Evolutionary conservation across 2,888 invertebrate genomes (phyloP), one percentile per base, ranked within the genome.

Genomic region (Xanthostigma xanthostigma): DNA sequence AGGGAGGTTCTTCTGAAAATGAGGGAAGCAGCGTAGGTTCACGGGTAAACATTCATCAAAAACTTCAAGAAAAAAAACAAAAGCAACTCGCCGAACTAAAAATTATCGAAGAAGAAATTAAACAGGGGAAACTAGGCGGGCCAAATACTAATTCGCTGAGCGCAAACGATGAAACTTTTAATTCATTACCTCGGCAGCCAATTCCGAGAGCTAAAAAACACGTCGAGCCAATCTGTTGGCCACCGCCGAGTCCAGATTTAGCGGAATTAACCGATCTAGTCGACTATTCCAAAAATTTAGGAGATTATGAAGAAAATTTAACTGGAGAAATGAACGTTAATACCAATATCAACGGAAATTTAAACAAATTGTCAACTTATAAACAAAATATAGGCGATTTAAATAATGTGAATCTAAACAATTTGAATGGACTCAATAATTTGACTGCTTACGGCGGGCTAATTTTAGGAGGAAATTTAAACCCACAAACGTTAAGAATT

Each of bases 31-130:
- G 80, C 57, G 78, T 82, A 1, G 77, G 79, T 1, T 84, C 85
- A 8, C 74, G 85, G 10, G 84, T 88, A 36, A 87, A 89, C 63
- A 90, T 90, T 52, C 85, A 87, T 53, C 87, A 88, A 57, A 90
- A 90, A 62, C 69, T 90, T 1, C 84, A 87, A 60, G 89, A 89
- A 62, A 90, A 91, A 62, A 89, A 89, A 58, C 85, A 87, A 59
- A 88, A 90, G 54, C 90, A 91, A 59, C 68, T 90, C 34, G 86
- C 88, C 0, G 89, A 90, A 62, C 65, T 90, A 36, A 74, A 84
- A 51, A 86, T 81, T 44, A 84, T 84, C 46, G 88, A 90, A 59
- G 89, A 90, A 60, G 90, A 90, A 64, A 89, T 90, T 47, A 86
- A 86, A 58, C 85, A 86, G 56, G 86, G 86, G 0, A 89, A 89